phyloP scores from a whole-genome alignment of 2,113 vertebrate genomes.

The Dipodomys merriami region DNA sequence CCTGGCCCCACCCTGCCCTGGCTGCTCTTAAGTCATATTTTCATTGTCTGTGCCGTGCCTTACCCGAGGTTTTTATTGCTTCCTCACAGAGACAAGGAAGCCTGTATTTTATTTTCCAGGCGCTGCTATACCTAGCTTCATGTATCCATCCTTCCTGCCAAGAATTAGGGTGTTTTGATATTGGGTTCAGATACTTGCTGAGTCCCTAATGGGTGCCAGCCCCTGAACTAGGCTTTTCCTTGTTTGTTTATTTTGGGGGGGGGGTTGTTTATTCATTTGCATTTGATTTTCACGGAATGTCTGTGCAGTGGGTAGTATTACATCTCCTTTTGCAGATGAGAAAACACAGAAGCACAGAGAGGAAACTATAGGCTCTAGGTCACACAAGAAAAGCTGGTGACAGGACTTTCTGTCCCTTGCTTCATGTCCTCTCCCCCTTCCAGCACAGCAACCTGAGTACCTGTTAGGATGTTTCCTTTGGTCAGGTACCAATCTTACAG shows the following conservation, averaged over 20 bases:
- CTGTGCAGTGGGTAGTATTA: neutral
- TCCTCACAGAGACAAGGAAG: conserved; percentile 39
- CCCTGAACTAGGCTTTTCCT: neutral
- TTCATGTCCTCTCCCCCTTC: neutral
- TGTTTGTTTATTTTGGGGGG: neutral
- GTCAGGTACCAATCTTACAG: neutral
- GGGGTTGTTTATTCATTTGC: neutral
- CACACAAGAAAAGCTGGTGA: neutral
- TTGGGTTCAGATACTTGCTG: neutral
- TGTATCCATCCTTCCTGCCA: neutral
- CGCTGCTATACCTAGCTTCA: neutral
- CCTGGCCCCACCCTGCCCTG: neutral
- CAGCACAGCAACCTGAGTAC: neutral
- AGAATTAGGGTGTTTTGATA: conserved; percentile 34
- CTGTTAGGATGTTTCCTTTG: neutral
- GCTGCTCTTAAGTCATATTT: conserved; percentile 42
- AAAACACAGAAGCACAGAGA: conserved; percentile 36
- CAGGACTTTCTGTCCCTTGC: neutral
- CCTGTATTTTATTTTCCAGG: conserved; percentile 65
- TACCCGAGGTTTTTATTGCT: conserved; percentile 70
- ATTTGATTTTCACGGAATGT: neutral
- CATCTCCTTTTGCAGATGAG: conserved; percentile 53
- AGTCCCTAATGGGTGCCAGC: neutral
- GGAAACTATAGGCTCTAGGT: conserved; percentile 18
- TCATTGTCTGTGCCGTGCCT: conserved; percentile 65